Percentiles rank a stretch among this genome's conserved stretches.
Conservation (phyloP, 2,113 vertebrate genomes). For the Lycocorax pyrrhopterus region DNA sequence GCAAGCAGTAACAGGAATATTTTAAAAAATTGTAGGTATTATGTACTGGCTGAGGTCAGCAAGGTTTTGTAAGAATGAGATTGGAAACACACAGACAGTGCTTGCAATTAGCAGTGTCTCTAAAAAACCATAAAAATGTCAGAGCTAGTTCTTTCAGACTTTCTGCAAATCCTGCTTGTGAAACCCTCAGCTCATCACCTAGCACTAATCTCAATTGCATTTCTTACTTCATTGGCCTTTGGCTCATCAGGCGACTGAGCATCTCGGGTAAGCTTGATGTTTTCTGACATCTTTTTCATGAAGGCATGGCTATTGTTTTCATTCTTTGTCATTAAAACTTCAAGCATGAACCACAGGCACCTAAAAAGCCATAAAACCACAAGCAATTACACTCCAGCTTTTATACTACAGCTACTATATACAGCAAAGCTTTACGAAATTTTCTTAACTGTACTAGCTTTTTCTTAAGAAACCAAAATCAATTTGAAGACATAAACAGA, state of each 20-base stretch:
- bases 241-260: slow-evolving; percentile 93
- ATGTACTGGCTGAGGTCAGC: not conserved
- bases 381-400: slow-evolving; percentile 14
- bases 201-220: not conserved
- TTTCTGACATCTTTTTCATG: slow-evolving; percentile 97
- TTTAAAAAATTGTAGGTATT: not conserved
- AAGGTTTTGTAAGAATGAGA: not conserved
- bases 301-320: slow-evolving; percentile 99
- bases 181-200: not conserved
- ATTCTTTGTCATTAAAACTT: slow-evolving; percentile 99
- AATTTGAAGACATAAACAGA: not conserved
- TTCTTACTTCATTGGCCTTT: slow-evolving; percentile 92
- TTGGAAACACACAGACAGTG: not conserved
- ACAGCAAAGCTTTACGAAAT: not conserved
- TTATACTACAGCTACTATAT: not conserved
- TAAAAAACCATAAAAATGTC: not conserved
- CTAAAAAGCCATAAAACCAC: slow-evolving; percentile 59
- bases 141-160: not conserved
- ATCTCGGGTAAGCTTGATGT: slow-evolving; percentile 96
- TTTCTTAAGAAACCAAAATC: not conserved
- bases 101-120: not conserved
- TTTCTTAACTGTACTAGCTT: not conserved
- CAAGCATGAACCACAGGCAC: slow-evolving; percentile 99
- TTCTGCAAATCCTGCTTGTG: slow-evolving; percentile 1
- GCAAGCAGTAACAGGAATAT: not conserved